Base-by-base conservation (phyloP, 2,888 invertebrate species). In the Melinaea menophilus region DNA sequence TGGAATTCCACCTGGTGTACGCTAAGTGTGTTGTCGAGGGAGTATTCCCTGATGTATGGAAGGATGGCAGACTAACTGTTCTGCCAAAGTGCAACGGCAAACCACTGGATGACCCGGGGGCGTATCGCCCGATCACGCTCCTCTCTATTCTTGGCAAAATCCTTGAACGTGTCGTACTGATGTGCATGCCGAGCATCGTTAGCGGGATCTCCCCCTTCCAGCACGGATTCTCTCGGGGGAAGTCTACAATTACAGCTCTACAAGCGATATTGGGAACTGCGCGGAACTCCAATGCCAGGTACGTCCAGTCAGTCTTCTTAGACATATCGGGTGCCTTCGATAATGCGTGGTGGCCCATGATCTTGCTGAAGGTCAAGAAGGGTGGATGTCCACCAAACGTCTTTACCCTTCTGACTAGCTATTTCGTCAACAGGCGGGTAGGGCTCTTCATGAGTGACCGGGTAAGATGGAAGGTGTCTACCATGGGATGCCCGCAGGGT, bases 41-140 rank as follows among this genome's bases (percentile, higher is more conserved):
- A 54, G 48, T 61, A 2, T 64, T 68, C 46, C 69, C 67, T 2
- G 37, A 59, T 2, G 60, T 64, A 9, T 67, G 67, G 63, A 66
- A 67, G 45, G 22, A 41, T 4, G 66, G 67, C 2, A 22, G 58
- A 11, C 61, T 69, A 33, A 34, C 69, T 0, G 67, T 69, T 33
- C 37, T 72, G 41, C 70, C 70, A 0, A 73, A 73, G 61, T 63
- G 69, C 0, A 68, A 71, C 48, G 70, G 59, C 9, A 68, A 67
- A 55, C 64, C 67, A 5, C 54, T 64, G 3, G 33, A 64, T 1
- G 70, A 74, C 55, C 61, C 68, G 0, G 70, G 68, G 41, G 69
- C 72, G 1, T 74, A 69, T 37, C 48, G 72, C 4, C 74, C 73
- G 3, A 69, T 74, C 3, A 69, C 71, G 0, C 60, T 72, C 0